Conservation (phyloP, 1,140 invertebrate genomes). For the Coelopa frigida region DNA sequence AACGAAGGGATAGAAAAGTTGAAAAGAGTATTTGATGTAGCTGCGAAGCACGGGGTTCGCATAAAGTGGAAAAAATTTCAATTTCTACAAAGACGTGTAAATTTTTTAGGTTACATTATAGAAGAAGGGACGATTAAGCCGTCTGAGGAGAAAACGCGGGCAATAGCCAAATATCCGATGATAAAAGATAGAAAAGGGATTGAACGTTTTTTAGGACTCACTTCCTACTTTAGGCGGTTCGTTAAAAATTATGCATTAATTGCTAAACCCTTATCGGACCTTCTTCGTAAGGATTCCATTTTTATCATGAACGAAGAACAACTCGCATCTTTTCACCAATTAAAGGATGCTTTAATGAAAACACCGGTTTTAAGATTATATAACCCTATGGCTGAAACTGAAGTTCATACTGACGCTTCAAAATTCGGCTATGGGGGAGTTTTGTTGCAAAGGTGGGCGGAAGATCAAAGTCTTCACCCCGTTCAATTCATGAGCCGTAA, state of each 20-base stretch:
- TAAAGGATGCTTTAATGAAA: conserved; percentile 10
- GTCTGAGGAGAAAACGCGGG: conserved; percentile 23
- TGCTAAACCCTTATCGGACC: conserved; percentile 20
- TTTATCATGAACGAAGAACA: conserved; percentile 9
- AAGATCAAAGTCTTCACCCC: conserved; percentile 23
- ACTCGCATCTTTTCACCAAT: conserved; percentile 9
- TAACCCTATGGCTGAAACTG: conserved; percentile 7
- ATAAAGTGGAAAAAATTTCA: conserved; percentile 25
- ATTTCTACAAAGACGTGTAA: conserved; percentile 17
- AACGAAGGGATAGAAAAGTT: conserved; percentile 11
- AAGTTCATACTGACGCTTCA: conserved; percentile 28
- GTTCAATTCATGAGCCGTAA: conserved; percentile 35
- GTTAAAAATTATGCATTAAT: conserved; percentile 23
- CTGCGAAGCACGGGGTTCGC: background rate
- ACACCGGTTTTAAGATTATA: conserved; percentile 16
- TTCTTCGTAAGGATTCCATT: conserved; percentile 8
- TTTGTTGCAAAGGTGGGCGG: conserved; percentile 27
- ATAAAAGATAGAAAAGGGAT: conserved; percentile 25
- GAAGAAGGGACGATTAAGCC: conserved; percentile 16
- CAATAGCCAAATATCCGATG: conserved; percentile 24
- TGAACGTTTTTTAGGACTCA: conserved; percentile 30
- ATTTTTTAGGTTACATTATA: conserved; percentile 21
- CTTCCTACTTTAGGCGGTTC: conserved; percentile 35
- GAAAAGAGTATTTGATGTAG: background rate
- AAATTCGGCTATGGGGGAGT: conserved; percentile 16